A percentile compares a stretch with the other conserved stretches of the same genome.
Evolutionary conservation across 2,113 vertebrate species (phyloP).

Genomic region (Channa maculata): DNA sequence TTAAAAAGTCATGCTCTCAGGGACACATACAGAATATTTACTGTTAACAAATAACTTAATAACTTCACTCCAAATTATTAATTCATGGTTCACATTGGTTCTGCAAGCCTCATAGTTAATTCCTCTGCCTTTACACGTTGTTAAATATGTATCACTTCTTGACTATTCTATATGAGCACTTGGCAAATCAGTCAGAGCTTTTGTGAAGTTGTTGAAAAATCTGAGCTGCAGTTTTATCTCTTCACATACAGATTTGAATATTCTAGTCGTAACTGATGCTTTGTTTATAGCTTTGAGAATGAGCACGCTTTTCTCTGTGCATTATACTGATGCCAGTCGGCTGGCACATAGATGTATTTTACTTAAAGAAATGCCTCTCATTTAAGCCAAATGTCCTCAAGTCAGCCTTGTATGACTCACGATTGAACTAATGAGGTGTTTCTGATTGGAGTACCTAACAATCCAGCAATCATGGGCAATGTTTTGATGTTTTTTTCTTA

Average conservation of each 20-base stretch:
- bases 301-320: background rate
- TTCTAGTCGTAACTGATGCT: conserved; percentile 29
- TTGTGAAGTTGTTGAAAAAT: conserved; percentile 44
- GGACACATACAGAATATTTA: conserved; percentile 83
- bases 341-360: background rate
- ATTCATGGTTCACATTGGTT: conserved; percentile 74
- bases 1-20: conserved; percentile 79
- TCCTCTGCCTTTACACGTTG: conserved; percentile 71
- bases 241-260: conserved; percentile 38
- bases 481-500: conserved; percentile 23
- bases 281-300: conserved; percentile 30
- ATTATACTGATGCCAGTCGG: background rate
- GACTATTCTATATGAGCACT: conserved; percentile 62
- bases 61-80: conserved; percentile 77
- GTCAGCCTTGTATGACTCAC: background rate
- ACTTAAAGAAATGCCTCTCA: background rate
- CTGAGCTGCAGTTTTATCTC: conserved; percentile 48
- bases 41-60: conserved; percentile 86
- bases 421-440: conserved; percentile 34
- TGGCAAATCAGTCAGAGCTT: conserved; percentile 48
- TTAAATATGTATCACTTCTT: conserved; percentile 79
- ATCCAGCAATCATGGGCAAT: conserved; percentile 35
- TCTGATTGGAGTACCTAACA: conserved; percentile 46
- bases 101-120: conserved; percentile 70
- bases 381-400: conserved; percentile 2